Percentiles rank a stretch among this genome's conserved stretches.
Conservation (phyloP, 2,113 vertebrate species). For the Epinephelus fuscoguttatus region DNA sequence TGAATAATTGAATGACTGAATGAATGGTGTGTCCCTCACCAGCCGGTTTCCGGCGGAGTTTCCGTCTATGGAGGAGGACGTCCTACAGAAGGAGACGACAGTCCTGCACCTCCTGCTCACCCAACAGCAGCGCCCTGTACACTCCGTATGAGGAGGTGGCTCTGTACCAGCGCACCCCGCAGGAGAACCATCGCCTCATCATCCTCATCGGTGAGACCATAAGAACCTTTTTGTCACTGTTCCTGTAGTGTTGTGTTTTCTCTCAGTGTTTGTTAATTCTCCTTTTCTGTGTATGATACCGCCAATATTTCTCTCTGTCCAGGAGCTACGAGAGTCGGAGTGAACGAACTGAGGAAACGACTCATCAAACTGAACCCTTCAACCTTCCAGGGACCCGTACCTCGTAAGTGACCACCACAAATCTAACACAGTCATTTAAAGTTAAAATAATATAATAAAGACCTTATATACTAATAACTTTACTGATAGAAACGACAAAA, state of each 20-base stretch:
- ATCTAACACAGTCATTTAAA: not conserved
- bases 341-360: slow-evolving; percentile 90
- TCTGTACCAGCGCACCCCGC: slow-evolving; percentile 86
- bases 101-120: slow-evolving; percentile 69
- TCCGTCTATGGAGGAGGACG: slow-evolving; percentile 90
- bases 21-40: not conserved
- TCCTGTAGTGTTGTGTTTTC: not conserved
- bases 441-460: too few species aligned
- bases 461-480: too few species aligned
- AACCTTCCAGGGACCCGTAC: slow-evolving; percentile 89
- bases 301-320: too few species aligned
- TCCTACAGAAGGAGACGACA: slow-evolving; percentile 72
- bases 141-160: slow-evolving; percentile 92
- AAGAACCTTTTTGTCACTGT: too few species aligned
- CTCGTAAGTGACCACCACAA: slow-evolving; percentile 85
- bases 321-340: slow-evolving; percentile 94
- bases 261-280: not conserved
- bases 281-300: not conserved
- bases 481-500: too few species aligned
- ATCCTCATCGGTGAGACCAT: slow-evolving; percentile 87
- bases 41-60: slow-evolving; percentile 94
- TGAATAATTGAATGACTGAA: not conserved
- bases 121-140: slow-evolving; percentile 68
- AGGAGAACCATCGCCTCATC: slow-evolving; percentile 88
- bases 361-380: slow-evolving; percentile 89